Evolutionary conservation across 1,140 invertebrate genomes (phyloP).

Genomic region (Homalodisca vitripennis): DNA sequence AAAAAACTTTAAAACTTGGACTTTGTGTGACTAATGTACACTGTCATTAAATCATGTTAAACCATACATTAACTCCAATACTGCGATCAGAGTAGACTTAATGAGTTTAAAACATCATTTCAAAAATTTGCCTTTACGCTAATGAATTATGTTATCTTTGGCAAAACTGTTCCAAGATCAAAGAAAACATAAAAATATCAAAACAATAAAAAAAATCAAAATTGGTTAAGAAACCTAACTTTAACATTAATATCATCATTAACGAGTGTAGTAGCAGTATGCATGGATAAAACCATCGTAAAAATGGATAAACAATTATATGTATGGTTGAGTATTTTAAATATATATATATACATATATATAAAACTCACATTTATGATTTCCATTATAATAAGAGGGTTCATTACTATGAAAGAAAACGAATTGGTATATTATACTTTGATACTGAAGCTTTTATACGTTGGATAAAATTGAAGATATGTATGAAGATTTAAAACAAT

Average conservation of each 20-base stretch:
- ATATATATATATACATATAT: too few relatives aligned
- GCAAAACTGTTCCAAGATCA: neutral
- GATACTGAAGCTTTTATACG: neutral
- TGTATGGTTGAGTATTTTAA: neutral
- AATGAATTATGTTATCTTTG: neutral
- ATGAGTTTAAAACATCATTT: neutral
- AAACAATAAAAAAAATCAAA: neutral
- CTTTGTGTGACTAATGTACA: conserved; percentile 17
- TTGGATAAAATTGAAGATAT: neutral
- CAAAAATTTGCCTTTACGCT: neutral
- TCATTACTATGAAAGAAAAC: neutral
- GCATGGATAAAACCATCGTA: neutral
- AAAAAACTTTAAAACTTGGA: neutral
- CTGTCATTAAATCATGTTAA: neutral
- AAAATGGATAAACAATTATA: neutral
- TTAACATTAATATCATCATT: neutral
- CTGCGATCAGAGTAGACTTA: neutral
- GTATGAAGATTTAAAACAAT: neutral
- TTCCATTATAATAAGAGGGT: conserved; percentile 5
- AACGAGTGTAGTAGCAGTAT: neutral
- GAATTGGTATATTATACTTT: neutral
- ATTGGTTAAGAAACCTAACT: neutral
- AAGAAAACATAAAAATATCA: conserved; percentile 9
- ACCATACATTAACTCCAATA: conserved; percentile 20
- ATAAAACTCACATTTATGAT: neutral